Evolutionary conservation across 2,888 invertebrate genomes (phyloP).

Genomic region (Gnatocerus cornutus): DNA sequence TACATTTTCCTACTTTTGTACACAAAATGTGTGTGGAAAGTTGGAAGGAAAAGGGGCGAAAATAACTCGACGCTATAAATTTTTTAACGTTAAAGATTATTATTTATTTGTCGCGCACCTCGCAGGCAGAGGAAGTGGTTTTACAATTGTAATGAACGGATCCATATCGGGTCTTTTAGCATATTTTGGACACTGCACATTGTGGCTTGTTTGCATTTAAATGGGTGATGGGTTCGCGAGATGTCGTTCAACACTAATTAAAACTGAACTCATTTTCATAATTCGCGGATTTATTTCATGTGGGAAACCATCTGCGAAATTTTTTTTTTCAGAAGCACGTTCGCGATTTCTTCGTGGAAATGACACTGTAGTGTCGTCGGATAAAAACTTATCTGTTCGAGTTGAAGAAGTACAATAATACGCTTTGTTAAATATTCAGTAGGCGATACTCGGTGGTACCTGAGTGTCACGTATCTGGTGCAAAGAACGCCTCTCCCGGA

Average conservation of each 20-base stretch:
- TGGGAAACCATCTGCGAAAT: not conserved
- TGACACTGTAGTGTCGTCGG: conserved; percentile 18
- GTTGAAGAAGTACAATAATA: conserved; percentile 46
- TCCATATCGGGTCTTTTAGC: conserved; percentile 22
- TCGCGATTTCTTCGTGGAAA: conserved; percentile 28
- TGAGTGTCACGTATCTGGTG: conserved; percentile 63
- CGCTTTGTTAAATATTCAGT: conserved; percentile 58
- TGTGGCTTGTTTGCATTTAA: conserved; percentile 28
- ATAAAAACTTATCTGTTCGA: conserved; percentile 32
- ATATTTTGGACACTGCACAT: conserved; percentile 26
- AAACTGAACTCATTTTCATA: conserved; percentile 30
- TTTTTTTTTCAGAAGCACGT: not conserved
- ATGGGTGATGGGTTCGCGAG: conserved; percentile 12
- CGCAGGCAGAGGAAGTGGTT: conserved; percentile 23
- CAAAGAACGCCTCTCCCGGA: conserved; percentile 61
- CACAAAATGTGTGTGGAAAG: conserved; percentile 62
- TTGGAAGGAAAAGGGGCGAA: conserved; percentile 35
- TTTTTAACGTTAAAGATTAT: conserved; percentile 47
- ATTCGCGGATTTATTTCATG: conserved; percentile 10
- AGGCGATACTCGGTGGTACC: conserved; percentile 54
- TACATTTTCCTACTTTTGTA: conserved; percentile 66
- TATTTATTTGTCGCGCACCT: conserved; percentile 13
- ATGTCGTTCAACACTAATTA: conserved; percentile 22
- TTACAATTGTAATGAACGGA: conserved; percentile 35
- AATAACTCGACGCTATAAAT: conserved; percentile 58